A percentile compares a stretch with the other conserved stretches of the same genome.
Conservation (phyloP, 2,888 invertebrate species). For the Drosophila flavopinicola region DNA sequence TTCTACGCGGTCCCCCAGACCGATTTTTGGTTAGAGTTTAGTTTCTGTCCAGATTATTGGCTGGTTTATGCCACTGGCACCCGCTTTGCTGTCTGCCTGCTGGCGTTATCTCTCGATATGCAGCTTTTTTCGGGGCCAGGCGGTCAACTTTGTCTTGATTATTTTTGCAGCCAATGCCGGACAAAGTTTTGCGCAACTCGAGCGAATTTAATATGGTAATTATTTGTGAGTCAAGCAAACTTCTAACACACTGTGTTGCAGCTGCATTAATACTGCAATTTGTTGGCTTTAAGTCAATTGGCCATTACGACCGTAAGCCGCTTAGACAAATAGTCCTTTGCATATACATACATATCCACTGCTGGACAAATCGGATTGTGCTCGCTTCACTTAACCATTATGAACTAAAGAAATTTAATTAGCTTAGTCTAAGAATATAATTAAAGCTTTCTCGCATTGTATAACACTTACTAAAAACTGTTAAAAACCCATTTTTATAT, state of each 20-base stretch:
- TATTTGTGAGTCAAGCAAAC: conserved; percentile 47
- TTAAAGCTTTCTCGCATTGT: too few relatives aligned
- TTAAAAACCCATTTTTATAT: too few relatives aligned
- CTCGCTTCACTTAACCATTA: too few relatives aligned
- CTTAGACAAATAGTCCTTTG: not conserved
- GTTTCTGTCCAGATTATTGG: conserved; percentile 66
- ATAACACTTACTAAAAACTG: too few relatives aligned
- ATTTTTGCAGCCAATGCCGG: conserved; percentile 41
- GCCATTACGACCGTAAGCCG: conserved; percentile 5
- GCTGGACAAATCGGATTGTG: too few relatives aligned
- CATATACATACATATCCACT: not conserved
- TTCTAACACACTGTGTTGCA: conserved; percentile 8
- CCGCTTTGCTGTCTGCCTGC: conserved; percentile 27
- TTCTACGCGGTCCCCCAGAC: conserved; percentile 11
- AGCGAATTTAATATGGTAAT: conserved; percentile 65
- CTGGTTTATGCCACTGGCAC: conserved; percentile 59
- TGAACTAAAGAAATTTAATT: too few relatives aligned
- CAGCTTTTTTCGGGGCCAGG: conserved; percentile 31
- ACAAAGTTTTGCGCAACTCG: conserved; percentile 52
- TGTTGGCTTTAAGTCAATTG: conserved; percentile 20
- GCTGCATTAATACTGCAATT: conserved; percentile 25
- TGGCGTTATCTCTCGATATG: conserved; percentile 68
- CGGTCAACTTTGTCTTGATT: conserved; percentile 68
- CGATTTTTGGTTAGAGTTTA: conserved; percentile 27
- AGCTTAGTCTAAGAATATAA: too few relatives aligned